Base-by-base conservation (phyloP, 2,888 invertebrate species). In the Colletes collaris region DNA sequence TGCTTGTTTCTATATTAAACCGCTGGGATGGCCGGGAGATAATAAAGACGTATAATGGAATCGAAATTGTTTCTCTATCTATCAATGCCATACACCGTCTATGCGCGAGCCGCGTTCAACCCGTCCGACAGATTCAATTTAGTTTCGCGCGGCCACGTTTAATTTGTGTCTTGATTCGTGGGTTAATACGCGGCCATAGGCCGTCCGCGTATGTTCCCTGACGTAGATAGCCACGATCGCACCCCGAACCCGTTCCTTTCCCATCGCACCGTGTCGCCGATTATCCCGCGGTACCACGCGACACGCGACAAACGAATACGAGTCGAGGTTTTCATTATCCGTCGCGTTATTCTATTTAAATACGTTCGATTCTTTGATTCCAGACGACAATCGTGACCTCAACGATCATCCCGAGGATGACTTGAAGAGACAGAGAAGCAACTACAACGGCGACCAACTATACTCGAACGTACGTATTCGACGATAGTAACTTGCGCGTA, bases 331-430 rank as follows among this genome's bases (percentile, higher is more conserved):
- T 27, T 27, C 27, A 27, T 27, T 27, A 27, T 2, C 27, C 27
- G 27, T 27, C 27, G 27, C 27, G 27, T 27, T 27, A 27, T 27
- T 27, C 0, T 27, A 27, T 27, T 27, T 27, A 27, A 27, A 27
- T 27, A 27, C 27, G 27, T 27, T 27, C 49, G 44, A 52, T 59
- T 1, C 4, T 71, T 63, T 73, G 55, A 50, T 89, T 87, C 60
- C 95, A 97, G 97, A 97, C 93, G 97, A 98, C 93, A 97, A 97
- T 93, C 95, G 97, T 90, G 97, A 97, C 93, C 95, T 97, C 92
- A 97, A 96, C 93, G 97, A 97, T 91, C 97, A 97, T 94, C 95
- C 96, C 46, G 97, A 98, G 90, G 97, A 98, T 89, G 98, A 98
- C 89, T 95, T 97, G 69, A 98, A 98, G 93, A 95, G 97, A 93